phyloP scores from a whole-genome alignment of 2,888 invertebrate species.

The Sympetrum striolatum region DNA sequence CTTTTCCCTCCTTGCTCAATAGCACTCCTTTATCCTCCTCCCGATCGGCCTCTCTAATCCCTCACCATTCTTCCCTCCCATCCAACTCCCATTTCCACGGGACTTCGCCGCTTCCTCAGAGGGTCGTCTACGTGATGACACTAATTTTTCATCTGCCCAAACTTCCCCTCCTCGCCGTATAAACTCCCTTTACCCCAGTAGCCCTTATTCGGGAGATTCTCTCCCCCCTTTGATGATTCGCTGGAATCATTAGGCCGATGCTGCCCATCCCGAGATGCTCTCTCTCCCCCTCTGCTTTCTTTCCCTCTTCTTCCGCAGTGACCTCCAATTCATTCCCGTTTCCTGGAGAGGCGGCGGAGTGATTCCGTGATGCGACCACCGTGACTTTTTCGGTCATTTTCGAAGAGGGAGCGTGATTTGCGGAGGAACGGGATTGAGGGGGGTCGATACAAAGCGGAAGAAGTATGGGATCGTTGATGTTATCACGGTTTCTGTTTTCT shows the following conservation, averaged over 20 bases:
- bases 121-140: constrained; percentile 41
- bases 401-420: not conserved
- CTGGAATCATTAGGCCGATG: constrained; percentile 27
- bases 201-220: constrained; percentile 1
- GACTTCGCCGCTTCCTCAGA: constrained; percentile 25
- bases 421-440: not conserved
- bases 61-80: not conserved
- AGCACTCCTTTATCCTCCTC: not conserved
- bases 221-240: constrained; percentile 31
- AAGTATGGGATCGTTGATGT: not conserved
- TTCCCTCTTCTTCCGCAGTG: not conserved
- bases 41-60: not conserved
- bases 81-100: constrained; percentile 30
- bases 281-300: not conserved
- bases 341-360: not conserved
- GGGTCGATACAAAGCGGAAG: not conserved
- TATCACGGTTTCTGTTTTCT: not conserved
- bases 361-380: not conserved
- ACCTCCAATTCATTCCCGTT: not conserved
- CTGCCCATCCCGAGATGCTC: not conserved
- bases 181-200: not conserved
- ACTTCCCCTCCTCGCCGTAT: not conserved
- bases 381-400: not conserved
- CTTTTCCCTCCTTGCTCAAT: not conserved
- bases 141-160: constrained; percentile 38